Base-by-base conservation (phyloP, 64 coral and sea anemone genomes). In the Hydrozoanthus tunicans region DNA sequence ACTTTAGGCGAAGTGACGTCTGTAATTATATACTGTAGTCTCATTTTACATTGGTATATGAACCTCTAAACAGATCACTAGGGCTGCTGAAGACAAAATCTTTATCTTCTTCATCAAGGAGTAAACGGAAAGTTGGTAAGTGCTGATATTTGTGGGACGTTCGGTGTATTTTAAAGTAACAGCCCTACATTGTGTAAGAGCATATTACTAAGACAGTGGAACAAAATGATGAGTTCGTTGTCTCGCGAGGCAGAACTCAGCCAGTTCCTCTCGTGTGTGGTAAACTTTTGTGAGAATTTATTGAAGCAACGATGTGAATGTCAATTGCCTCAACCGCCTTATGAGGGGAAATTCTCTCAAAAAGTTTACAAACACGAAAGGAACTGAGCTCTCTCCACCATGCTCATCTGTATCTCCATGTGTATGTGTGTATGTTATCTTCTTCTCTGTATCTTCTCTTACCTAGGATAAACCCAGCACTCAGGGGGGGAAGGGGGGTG, bases 51-150 rank as follows among this genome's bases (percentile, higher is more conserved):
- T 43, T 43, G 32, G 32, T 43, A 43, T 43, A 43, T 43, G 32
- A 43, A 43, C 32, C 32, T 43, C 54, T 56, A 61, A 71, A 59
- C 70, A 88, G 84, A 88, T 88, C 84, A 88, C 55, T 88, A 66
- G 84, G 84, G 24, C 54, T 88, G 6, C 60, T 88, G 55, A 73
- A 88, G 23, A 88, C 69, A 88, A 88, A 24, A 73, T 73, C 84
- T 26, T 57, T 27, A 7, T 72, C 66, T 26, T 12, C 15, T 7
- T 73, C 69, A 51, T 69, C 53, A 10, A 74, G 6, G 15, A 88
- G 53, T 56, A 88, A 72, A 12, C 56, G 5, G 59, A 74, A 74
- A 74, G 56, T 26, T 73, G 54, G 84, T 88, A 88, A 88, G 69
- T 88, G 6, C 14, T n/a, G 12, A 55, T 68, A 3, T 26, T 9